These are phyloP conservation scores for Acrocera orbiculus DNA, from an alignment of 2,888 invertebrate genomes.

Conservation along the genomic window DNA sequence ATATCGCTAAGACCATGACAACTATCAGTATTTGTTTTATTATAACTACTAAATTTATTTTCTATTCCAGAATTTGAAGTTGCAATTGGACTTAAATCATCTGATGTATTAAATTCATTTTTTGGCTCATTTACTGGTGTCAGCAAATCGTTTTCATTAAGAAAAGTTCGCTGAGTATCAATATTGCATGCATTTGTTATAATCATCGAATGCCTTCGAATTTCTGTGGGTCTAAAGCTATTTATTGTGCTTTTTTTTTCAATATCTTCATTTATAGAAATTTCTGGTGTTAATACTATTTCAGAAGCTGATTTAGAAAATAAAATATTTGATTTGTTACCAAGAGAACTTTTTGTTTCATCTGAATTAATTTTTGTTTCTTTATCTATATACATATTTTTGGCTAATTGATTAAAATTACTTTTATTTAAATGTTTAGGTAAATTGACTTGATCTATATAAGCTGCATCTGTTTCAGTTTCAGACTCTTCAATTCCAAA, in stretches of 20 bases:
- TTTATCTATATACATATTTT: conserved; percentile 1
- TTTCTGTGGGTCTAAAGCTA: too few relatives aligned
- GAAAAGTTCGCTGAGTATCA: too few relatives aligned
- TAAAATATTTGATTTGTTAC: too few relatives aligned
- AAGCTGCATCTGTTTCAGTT: conserved; percentile 19
- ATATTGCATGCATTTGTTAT: conserved; percentile 5
- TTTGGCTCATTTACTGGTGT: conserved; percentile 13
- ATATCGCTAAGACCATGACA: neutral
- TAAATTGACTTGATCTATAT: conserved; percentile 11
- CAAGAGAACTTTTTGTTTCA: too few relatives aligned
- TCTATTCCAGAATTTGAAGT: neutral
- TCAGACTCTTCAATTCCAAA: conserved; percentile 36
- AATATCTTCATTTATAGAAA: too few relatives aligned
- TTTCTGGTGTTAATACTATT: too few relatives aligned
- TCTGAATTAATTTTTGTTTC: too few relatives aligned
- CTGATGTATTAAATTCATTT: neutral
- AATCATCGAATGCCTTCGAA: conserved; percentile 8
- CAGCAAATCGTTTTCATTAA: conserved; percentile 12
- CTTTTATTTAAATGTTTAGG: conserved; percentile 3
- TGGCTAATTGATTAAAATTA: neutral
- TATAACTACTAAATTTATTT: neutral
- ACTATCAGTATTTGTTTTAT: too few relatives aligned
- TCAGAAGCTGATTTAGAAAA: too few relatives aligned
- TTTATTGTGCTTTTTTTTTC: too few relatives aligned
- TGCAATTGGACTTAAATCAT: neutral